phyloP scores from a whole-genome alignment of 2,797 vertebrate genomes.

The Premnoplex brunnescens region DNA sequence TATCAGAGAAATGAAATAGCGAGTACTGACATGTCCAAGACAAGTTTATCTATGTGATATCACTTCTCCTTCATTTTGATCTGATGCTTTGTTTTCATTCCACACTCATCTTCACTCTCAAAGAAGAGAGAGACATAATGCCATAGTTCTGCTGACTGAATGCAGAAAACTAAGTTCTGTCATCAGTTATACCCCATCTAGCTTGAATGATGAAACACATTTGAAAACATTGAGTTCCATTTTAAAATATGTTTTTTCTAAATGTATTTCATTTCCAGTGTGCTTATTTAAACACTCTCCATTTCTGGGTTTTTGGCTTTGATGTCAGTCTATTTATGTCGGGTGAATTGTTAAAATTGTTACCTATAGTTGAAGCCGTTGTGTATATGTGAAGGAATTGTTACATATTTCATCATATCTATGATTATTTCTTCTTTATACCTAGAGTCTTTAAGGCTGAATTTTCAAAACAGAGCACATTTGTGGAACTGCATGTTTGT shows the following conservation, averaged over 20 bases:
- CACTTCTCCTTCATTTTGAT: constrained; percentile 50
- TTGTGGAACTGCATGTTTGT: neutral
- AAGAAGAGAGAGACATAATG: neutral
- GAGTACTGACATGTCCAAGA: constrained; percentile 52
- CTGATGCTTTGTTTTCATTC: constrained; percentile 56
- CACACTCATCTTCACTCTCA: constrained; percentile 2
- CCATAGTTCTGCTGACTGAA: neutral
- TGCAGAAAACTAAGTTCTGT: neutral
- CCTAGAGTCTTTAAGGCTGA: neutral
- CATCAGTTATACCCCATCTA: neutral
- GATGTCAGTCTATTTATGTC: neutral
- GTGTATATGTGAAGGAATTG: neutral
- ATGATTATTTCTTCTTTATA: neutral
- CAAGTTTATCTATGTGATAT: constrained; percentile 54
- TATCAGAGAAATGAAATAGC: constrained; percentile 51
- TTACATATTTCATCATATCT: neutral
- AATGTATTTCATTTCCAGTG: neutral
- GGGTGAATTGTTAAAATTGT: neutral
- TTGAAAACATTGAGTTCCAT: neutral
- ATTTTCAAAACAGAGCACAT: neutral
- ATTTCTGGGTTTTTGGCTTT: neutral
- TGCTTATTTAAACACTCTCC: neutral
- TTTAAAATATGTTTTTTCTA: neutral
- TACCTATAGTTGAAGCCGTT: neutral
- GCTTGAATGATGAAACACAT: neutral